Conservation (phyloP, 2,888 invertebrate genomes). For the Heliconius ismenius region DNA sequence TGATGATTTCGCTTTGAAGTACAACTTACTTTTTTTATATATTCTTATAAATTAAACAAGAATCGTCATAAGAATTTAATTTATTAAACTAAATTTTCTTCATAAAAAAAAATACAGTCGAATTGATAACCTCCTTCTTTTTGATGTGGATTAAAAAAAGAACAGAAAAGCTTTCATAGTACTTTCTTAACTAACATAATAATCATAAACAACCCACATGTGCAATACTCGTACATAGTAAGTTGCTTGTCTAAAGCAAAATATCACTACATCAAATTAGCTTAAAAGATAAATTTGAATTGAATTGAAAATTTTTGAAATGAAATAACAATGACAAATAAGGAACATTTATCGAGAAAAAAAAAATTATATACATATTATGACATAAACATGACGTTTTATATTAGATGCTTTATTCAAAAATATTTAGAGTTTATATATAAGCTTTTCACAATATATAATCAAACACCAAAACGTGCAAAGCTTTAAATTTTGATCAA, state of each 20-base stretch:
- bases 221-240: neutral
- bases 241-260: neutral
- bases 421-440: neutral
- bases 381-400: too few species aligned
- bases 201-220: neutral
- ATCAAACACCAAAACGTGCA: slow-evolving; percentile 11
- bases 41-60: neutral
- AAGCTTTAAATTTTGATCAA: slow-evolving; percentile 12
- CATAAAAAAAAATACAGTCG: too few species aligned
- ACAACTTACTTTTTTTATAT: neutral
- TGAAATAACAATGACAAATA: neutral
- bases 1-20: neutral
- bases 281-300: neutral
- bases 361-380: neutral
- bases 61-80: neutral
- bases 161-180: neutral
- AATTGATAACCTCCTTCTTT: too few species aligned
- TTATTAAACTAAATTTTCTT: neutral
- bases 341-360: neutral
- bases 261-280: neutral
- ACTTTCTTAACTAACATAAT: neutral
- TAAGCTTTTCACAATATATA: neutral
- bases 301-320: neutral
- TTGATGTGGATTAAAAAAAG: too few species aligned
- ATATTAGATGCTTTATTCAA: neutral